Evolutionary conservation across 2,113 vertebrate genomes (phyloP).

Genomic region (Campylomormyrus tamandua): DNA sequence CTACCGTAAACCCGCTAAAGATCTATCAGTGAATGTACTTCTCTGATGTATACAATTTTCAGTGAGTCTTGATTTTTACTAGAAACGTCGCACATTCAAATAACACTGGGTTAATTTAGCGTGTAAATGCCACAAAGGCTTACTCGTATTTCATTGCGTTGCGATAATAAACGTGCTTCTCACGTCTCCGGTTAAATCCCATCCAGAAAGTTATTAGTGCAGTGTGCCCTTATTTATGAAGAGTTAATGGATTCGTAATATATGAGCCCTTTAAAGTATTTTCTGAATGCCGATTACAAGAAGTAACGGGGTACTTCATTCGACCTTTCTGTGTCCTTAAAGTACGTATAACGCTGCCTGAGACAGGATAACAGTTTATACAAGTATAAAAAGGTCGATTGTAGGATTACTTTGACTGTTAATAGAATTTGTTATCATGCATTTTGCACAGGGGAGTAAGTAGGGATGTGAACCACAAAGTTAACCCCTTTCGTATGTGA

Average conservation of each 20-base stretch:
- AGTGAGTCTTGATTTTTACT: neutral
- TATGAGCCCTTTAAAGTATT: neutral
- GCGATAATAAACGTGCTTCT: slow-evolving; percentile 38
- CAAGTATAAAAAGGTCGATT: slow-evolving; percentile 27
- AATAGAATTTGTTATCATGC: neutral
- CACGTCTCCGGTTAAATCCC: slow-evolving; percentile 20
- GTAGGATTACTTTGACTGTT: neutral
- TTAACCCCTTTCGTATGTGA: slow-evolving; percentile 25
- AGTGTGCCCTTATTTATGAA: slow-evolving; percentile 31
- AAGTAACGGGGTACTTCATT: slow-evolving; percentile 61
- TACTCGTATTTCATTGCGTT: slow-evolving; percentile 23
- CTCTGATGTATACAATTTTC: neutral
- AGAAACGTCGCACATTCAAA: neutral
- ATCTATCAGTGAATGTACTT: neutral
- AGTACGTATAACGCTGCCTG: slow-evolving; percentile 46
- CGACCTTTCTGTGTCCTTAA: slow-evolving; percentile 59
- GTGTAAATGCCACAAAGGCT: neutral
- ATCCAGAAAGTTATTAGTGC: slow-evolving; percentile 26
- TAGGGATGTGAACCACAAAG: neutral
- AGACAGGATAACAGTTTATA: slow-evolving; percentile 36
- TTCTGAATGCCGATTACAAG: neutral
- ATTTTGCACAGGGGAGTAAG: neutral
- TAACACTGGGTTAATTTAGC: neutral
- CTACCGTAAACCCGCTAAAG: neutral
- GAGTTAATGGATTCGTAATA: neutral